Evolutionary conservation across 2,113 vertebrate species (phyloP).

Genomic region (Fulmarus glacialis): DNA sequence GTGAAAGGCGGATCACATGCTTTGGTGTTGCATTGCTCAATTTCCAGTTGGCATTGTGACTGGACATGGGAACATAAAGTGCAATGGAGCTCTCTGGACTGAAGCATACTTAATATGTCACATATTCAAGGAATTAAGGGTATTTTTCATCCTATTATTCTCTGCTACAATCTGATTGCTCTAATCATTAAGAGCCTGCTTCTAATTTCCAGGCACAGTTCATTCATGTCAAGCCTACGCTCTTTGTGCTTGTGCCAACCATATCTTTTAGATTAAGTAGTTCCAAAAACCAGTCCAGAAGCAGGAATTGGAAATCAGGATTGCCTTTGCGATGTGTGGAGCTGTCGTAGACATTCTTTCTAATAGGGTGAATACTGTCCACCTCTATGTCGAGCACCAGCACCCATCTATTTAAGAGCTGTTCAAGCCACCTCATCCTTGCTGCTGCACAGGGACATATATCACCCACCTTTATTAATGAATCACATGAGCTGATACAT

Average conservation of each 20-base stretch:
- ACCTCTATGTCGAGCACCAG: neutral
- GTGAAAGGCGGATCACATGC: neutral
- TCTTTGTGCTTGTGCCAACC: neutral
- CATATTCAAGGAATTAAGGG: neutral
- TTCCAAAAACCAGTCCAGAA: neutral
- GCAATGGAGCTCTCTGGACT: neutral
- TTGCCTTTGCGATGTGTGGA: neutral
- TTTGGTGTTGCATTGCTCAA: neutral
- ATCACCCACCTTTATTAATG: constrained; percentile 38
- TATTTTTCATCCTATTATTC: constrained; percentile 33
- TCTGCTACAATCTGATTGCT: neutral
- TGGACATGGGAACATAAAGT: neutral
- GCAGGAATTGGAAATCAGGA: neutral
- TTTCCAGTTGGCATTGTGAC: neutral
- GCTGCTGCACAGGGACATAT: neutral
- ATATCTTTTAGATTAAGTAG: neutral
- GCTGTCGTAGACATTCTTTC: neutral
- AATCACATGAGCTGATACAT: constrained; percentile 33
- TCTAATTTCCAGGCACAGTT: neutral
- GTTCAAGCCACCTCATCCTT: neutral
- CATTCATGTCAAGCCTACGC: neutral
- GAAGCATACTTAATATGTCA: neutral
- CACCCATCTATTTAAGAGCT: neutral
- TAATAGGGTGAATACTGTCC: neutral
- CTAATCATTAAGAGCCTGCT: neutral